Base-by-base conservation (phyloP, 1,140 invertebrate species). In the Magallana angulata region DNA sequence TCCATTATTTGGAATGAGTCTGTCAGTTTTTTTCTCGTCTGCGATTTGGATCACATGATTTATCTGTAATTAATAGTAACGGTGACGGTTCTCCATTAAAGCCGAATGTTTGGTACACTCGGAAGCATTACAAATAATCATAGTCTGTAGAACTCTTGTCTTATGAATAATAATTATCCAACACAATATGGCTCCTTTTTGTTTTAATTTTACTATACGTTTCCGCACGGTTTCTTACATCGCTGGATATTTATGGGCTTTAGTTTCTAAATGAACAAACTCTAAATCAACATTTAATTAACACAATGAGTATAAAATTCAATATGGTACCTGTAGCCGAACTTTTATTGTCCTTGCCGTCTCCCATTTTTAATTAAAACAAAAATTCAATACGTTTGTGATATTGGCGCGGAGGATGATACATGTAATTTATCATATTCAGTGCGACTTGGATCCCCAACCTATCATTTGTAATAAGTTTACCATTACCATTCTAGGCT, bases 1-100 rank as follows among this genome's bases (percentile, higher is more conserved):
- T 76, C 68, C 68, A 76, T 76, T 76, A 76, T 76, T 76, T 76
- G 68, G 68, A 76, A 76, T 76, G 68, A 76, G 68, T 76, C 68
- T 76, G 68, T 76, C 68, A 76, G 68, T 18, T 76, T 62, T 62
- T 76, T 76, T 76, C 68, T 76, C 68, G 68, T 76, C 68, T 76
- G 68, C 36, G 68, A 76, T 76, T 76, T 30, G 24, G 68, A 76
- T 76, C 68, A 76, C 18, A 76, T 76, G 68, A 76, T 76, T 76
- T 76, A 76, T 76, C 68, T 76, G 68, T 76, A 76, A 76, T 76
- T 76, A 76, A 76, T 76, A 76, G 68, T 76, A 76, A 76, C 68
- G 30, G 36, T 76, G 68, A 76, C 68, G 68, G 24, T 76, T 76
- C 30, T 76, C 68, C 68, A 76, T 76, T 76, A 76, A 76, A 76